Base-by-base conservation (phyloP, 2,797 vertebrate species). In the Sebastes iracundus region DNA sequence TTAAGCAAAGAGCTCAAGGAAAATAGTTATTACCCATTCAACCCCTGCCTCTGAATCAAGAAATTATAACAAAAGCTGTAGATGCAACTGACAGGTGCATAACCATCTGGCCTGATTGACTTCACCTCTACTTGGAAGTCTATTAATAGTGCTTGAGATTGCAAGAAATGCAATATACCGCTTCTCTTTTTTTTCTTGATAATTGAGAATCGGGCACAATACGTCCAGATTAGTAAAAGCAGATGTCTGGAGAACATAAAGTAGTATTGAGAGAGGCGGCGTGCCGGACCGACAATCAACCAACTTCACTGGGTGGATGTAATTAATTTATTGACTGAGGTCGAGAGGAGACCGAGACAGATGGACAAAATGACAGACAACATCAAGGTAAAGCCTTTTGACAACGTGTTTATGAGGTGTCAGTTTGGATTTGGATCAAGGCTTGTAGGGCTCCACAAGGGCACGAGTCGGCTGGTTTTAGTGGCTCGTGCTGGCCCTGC, bases 371-470 rank as follows among this genome's bases (percentile, higher is more conserved):
- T 89, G 94, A 94, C 92, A 88, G 85, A 90, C 84, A 83, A 75
- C 94, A 94, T 94, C 86, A 91, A 93, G 92, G 85, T 94, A 91
- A 95, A 86, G 78, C 87, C 82, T 90, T 95, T 86, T 95, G 94
- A 95, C 94, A 93, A 92, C 78, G 89, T 94, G 93, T 93, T 94
- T 92, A 95, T 93, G 93, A 93, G 83, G 87, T 91, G 94, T 95
- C 95, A 92, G 83, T 84, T 88, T 90, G 72, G 85, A 92, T 95
- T 93, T 92, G 86, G 81, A 93, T 95, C 93, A 93, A 85, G 68
- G 73, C 80, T 77, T 46, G 52, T 71, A 28, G 78, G 84, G 74
- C 83, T 88, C 62, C 25, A 23, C 80, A 83, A 88, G 86, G 85
- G 79, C 85, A 75, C 72, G 28, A 38, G 46, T 53, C 65, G 81